A percentile compares a stretch with the other conserved stretches of the same genome.
phyloP scores from a whole-genome alignment of 2,113 vertebrate genomes.

The Dasyprocta punctata region DNA sequence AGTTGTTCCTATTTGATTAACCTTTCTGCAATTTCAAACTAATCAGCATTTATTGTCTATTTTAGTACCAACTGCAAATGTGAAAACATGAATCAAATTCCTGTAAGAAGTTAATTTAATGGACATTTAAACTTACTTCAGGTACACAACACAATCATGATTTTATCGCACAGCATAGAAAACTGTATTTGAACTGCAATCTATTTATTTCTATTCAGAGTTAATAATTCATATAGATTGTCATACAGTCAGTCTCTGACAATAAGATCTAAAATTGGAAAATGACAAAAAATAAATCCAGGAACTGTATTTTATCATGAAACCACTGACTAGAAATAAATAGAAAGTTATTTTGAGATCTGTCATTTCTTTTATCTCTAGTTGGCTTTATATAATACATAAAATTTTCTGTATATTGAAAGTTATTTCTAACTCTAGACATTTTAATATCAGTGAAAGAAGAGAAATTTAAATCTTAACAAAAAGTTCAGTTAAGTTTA shows the following conservation, averaged over 20 bases:
- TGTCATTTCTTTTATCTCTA: not conserved
- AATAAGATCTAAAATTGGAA: not conserved
- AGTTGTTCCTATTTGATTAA: not conserved
- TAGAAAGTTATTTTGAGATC: not conserved
- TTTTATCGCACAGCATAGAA: not conserved
- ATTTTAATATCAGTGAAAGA: not conserved
- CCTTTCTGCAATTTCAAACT: not conserved
- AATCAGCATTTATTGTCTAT: not conserved
- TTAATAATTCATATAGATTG: not conserved
- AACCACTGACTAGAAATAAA: not conserved
- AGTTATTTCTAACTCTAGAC: not conserved
- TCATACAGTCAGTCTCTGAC: not conserved
- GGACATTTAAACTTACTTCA: not conserved
- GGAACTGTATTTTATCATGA: not conserved
- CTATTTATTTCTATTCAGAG: not conserved
- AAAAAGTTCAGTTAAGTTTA: not conserved
- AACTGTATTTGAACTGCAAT: not conserved
- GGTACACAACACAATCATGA: not conserved
- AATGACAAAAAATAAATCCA: not conserved
- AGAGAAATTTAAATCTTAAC: not conserved
- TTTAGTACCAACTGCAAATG: not conserved
- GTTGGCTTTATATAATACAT: not conserved
- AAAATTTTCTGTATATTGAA: not conserved
- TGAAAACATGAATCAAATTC: not conserved
- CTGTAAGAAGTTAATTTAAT: not conserved